These are phyloP conservation scores for Cryptophagus acutangulus DNA, from an alignment of 2,888 invertebrate genomes.

Conservation along the genomic window DNA sequence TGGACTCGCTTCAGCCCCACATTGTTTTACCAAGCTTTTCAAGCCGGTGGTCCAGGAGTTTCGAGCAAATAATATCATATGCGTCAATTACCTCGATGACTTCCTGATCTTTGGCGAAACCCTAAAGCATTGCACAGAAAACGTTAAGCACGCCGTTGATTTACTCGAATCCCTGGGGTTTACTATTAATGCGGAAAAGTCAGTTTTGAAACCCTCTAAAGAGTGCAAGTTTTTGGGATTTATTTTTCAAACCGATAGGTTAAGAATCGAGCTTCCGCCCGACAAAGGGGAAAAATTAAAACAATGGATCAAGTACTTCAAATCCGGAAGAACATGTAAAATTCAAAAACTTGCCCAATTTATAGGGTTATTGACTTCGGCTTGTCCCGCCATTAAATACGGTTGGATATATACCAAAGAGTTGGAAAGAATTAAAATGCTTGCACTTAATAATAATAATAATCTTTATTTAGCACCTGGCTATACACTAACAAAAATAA, in stretches of 20 bases:
- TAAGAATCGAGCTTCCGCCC: too few species aligned
- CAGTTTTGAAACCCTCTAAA: conserved; percentile 11
- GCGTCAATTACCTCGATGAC: conserved; percentile 24
- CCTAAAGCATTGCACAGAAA: conserved; percentile 9
- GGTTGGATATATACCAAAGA: conserved; percentile 13
- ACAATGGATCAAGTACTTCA: too few species aligned
- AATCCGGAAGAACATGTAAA: too few species aligned
- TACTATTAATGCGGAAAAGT: conserved; percentile 22
- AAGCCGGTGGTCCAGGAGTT: conserved; percentile 22
- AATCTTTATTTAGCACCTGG: too few species aligned
- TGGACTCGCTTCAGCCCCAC: conserved; percentile 27
- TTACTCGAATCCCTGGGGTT: conserved; percentile 20
- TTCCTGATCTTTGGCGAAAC: conserved; percentile 16
- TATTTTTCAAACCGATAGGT: too few species aligned
- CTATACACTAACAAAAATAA: too few species aligned
- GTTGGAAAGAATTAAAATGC: conserved; percentile 9
- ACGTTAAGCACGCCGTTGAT: conserved; percentile 1
- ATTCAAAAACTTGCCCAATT: conserved; percentile 11
- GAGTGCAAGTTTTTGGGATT: conserved; percentile 21
- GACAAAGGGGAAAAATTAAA: too few species aligned
- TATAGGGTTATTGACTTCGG: conserved; percentile 10
- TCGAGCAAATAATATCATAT: conserved; percentile 16
- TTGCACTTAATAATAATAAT: too few species aligned
- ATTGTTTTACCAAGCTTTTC: conserved; percentile 31
- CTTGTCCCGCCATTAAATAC: conserved; percentile 16